These are phyloP conservation scores for Aptenodytes forsteri DNA, from an alignment of 2,113 vertebrate species.

Conservation along the genomic window DNA sequence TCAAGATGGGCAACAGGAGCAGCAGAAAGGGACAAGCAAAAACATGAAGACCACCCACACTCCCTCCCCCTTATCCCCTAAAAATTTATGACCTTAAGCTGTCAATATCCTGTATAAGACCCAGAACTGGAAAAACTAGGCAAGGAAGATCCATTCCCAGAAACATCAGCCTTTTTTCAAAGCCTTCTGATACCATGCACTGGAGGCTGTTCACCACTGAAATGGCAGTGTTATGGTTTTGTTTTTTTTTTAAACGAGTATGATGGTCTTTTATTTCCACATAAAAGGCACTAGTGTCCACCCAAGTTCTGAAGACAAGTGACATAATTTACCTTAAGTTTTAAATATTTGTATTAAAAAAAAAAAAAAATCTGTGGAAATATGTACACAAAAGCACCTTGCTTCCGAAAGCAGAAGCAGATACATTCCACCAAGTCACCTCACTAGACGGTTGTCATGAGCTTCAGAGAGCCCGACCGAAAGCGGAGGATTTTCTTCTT, in stretches of 20 bases:
- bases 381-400: slow-evolving; percentile 64
- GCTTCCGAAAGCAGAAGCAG: neutral
- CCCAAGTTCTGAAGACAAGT: slow-evolving; percentile 52
- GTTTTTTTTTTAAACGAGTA: neutral
- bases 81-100: neutral
- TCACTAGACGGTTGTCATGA: slow-evolving; percentile 94
- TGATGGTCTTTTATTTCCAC: slow-evolving; percentile 66
- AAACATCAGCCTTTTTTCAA: neutral
- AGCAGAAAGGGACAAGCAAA: slow-evolving; percentile 14
- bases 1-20: slow-evolving; percentile 24
- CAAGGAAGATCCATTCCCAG: slow-evolving; percentile 1
- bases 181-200: slow-evolving; percentile 13
- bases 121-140: slow-evolving; percentile 17
- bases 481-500: slow-evolving; percentile 96
- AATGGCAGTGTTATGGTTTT: slow-evolving; percentile 17
- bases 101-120: neutral
- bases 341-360: slow-evolving; percentile 69
- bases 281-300: slow-evolving; percentile 75
- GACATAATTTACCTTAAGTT: slow-evolving; percentile 71
- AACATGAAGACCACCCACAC: neutral
- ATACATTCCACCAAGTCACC: neutral
- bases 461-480: slow-evolving; percentile 90
- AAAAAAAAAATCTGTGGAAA: slow-evolving; percentile 41
- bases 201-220: slow-evolving; percentile 59
- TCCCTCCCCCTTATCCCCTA: neutral